phyloP scores from a whole-genome alignment of 2,888 invertebrate genomes.

The Hofmannophila pseudospretella region DNA sequence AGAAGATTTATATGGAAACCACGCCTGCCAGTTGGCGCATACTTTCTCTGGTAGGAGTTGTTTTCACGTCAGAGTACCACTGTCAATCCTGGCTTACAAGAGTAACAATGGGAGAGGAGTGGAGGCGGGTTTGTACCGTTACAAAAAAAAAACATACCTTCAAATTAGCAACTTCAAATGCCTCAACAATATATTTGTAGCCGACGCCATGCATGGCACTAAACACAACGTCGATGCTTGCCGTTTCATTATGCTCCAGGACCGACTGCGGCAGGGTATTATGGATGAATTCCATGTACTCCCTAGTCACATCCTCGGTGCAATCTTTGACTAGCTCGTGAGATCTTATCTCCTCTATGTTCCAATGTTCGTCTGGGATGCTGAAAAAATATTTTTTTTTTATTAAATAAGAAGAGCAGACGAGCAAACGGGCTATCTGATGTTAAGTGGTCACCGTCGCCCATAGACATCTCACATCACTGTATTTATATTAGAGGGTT shows the following conservation, averaged over 20 bases:
- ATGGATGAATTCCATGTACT: conserved; percentile 81
- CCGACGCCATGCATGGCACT: conserved; percentile 99
- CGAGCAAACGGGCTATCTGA: too few species aligned
- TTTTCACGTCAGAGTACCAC: too few species aligned
- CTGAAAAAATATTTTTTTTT: too few species aligned
- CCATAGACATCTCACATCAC: too few species aligned
- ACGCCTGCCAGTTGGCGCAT: too few species aligned
- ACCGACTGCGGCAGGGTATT: conserved; percentile 72
- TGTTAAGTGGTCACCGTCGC: too few species aligned
- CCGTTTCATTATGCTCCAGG: conserved; percentile 73
- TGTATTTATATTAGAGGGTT: too few species aligned
- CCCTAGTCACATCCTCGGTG: conserved; percentile 79
- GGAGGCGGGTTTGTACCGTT: too few species aligned
- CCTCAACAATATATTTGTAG: conserved; percentile 84
- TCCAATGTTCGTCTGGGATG: conserved; percentile 89
- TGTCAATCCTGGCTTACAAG: too few species aligned
- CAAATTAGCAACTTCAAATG: conserved; percentile 86
- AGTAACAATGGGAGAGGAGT: too few species aligned
- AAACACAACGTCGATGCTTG: conserved; percentile 85
- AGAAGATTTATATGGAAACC: too few species aligned
- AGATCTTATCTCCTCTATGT: conserved; percentile 75
- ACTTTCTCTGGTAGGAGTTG: too few species aligned
- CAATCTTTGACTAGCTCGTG: conserved; percentile 83
- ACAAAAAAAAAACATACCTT: conserved; percentile 79
- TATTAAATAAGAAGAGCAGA: background rate